Evolutionary conservation across 2,797 vertebrate genomes (phyloP).

Genomic region (Odontamblyopus lacepedii): DNA sequence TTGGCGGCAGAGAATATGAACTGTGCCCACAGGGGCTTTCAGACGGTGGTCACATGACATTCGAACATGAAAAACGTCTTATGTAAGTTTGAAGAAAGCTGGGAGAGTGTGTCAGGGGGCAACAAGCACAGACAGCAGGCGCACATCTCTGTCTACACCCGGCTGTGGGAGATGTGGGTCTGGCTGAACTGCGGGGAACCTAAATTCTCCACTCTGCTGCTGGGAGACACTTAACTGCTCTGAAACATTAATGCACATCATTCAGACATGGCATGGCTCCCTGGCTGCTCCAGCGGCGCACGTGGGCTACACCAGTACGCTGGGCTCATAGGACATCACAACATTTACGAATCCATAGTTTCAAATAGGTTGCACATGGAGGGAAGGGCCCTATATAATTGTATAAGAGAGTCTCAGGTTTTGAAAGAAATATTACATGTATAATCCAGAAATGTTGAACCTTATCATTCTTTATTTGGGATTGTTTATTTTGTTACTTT

Average conservation of each 20-base stretch:
- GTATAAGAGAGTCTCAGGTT: no score
- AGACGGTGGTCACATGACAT: constrained; percentile 2
- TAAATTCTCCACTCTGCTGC: constrained; percentile 22
- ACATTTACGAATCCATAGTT: no score
- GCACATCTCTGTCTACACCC: constrained; percentile 9
- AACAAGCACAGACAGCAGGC: constrained; percentile 26
- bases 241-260: constrained; percentile 65
- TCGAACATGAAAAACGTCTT: constrained; percentile 1
- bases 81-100: constrained; percentile 19
- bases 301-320: constrained; percentile 32
- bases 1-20: background rate
- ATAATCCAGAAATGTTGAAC: no score
- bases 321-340: no score
- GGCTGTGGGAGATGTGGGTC: constrained; percentile 33
- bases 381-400: no score
- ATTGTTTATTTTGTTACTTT: no score
- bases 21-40: background rate
- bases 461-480: no score
- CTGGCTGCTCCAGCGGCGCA: constrained; percentile 32
- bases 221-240: constrained; percentile 49
- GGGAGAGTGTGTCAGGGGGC: constrained; percentile 3
- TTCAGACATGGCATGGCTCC: constrained; percentile 57
- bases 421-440: no score
- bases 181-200: constrained; percentile 20
- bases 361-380: no score